Percentiles rank a stretch among this genome's conserved stretches.
phyloP scores from a whole-genome alignment of 2,113 vertebrate genomes.

The Pomatostomus ruficeps region DNA sequence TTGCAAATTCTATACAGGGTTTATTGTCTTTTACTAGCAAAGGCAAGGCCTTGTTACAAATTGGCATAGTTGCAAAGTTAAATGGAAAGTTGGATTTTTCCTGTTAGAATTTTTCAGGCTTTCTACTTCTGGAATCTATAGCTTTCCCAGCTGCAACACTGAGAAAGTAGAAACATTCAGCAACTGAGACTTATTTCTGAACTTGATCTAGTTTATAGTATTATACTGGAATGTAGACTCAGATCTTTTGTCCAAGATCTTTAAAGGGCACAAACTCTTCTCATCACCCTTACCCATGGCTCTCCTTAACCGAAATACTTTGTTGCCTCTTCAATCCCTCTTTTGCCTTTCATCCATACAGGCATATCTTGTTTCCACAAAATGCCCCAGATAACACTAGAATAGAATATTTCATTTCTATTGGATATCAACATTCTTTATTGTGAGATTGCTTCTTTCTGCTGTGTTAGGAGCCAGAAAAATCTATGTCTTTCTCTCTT shows the following conservation, averaged over 20 bases:
- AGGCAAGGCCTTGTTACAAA: not conserved
- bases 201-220: not conserved
- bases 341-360: not conserved
- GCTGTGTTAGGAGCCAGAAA: not conserved
- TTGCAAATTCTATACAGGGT: not conserved
- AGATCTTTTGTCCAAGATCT: not conserved
- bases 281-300: not conserved
- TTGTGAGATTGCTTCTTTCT: not conserved
- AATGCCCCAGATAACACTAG: not conserved
- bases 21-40: not conserved
- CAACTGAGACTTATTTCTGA: not conserved
- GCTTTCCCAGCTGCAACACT: not conserved
- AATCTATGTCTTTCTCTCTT: not conserved
- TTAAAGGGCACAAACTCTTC: not conserved
- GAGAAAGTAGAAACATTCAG: not conserved
- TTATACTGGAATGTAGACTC: not conserved
- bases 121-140: not conserved
- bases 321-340: not conserved
- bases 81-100: not conserved
- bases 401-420: not conserved
- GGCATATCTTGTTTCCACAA: not conserved
- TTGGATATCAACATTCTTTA: not conserved
- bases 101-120: not conserved
- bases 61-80: accelerated
- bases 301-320: not conserved